Evolutionary conservation across 2,113 vertebrate species (phyloP).

Genomic region (Engystomops pustulosus): DNA sequence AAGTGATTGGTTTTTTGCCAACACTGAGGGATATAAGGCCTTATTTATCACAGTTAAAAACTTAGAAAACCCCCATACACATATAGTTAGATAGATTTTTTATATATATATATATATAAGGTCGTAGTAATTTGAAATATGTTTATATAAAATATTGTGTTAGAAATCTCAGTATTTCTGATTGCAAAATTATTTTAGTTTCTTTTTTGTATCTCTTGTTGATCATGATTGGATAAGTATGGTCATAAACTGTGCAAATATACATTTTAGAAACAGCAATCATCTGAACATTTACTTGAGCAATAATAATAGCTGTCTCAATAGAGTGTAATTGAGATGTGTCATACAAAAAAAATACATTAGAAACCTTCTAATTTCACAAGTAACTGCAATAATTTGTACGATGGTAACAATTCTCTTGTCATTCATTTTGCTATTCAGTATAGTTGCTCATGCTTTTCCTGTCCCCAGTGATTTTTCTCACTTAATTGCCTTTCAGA

Average conservation of each 20-base stretch:
- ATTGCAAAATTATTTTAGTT: background rate
- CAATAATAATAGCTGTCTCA: too few relatives aligned
- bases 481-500: constrained; percentile 19
- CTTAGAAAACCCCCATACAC: too few relatives aligned
- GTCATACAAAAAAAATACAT: background rate
- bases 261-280: background rate
- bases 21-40: too few relatives aligned
- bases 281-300: too few relatives aligned
- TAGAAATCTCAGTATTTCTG: too few relatives aligned
- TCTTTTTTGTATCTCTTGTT: background rate
- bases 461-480: constrained; percentile 19
- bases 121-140: too few relatives aligned
- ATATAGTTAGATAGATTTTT: too few relatives aligned
- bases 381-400: constrained; percentile 13
- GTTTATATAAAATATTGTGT: too few relatives aligned
- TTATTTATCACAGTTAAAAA: too few relatives aligned
- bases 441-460: background rate
- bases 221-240: constrained; percentile 11
- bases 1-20: too few relatives aligned
- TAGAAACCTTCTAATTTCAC: background rate
- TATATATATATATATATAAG: too few relatives aligned
- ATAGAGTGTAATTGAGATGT: constrained; percentile 26
- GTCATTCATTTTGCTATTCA: constrained; percentile 37
- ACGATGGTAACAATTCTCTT: background rate
- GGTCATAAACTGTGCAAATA: background rate